These are phyloP conservation scores for Halictus quadricinctus DNA, from an alignment of 2,888 invertebrate species.

Conservation along the genomic window DNA sequence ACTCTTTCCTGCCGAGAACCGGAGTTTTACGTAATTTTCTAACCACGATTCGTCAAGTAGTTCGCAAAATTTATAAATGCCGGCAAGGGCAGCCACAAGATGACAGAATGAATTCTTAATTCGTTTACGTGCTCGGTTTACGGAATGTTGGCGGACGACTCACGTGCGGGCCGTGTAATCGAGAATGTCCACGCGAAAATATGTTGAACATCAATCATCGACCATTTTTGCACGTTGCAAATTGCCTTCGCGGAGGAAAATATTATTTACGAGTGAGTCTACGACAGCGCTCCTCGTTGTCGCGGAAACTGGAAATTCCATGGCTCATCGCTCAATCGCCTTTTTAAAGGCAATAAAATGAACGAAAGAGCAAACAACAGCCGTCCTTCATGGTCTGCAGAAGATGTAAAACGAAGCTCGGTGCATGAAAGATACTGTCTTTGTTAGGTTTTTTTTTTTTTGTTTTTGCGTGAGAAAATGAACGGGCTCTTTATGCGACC, in stretches of 20 bases:
- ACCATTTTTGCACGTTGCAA: neutral
- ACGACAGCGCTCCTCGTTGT: neutral
- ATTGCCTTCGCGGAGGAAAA: neutral
- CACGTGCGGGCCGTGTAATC: conserved; percentile 38
- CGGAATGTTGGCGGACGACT: neutral
- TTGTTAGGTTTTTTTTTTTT: neutral
- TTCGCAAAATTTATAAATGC: neutral
- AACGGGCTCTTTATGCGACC: neutral
- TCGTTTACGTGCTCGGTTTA: conserved; percentile 43
- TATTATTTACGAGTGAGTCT: neutral
- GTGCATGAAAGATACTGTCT: neutral
- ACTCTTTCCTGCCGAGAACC: neutral
- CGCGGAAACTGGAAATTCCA: conserved; percentile 4
- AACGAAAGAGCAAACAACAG: neutral
- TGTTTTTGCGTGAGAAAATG: neutral
- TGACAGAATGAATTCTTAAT: conserved; percentile 47
- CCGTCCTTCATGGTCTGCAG: conserved; percentile 41
- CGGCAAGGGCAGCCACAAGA: conserved; percentile 13
- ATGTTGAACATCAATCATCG: neutral
- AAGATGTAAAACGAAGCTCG: conserved; percentile 18
- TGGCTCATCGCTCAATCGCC: neutral
- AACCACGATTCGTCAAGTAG: neutral
- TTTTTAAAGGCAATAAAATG: neutral
- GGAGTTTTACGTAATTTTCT: conserved; percentile 3
- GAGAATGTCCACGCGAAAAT: neutral